Evolutionary conservation across 2,113 vertebrate genomes (phyloP), one percentile per base, ranked within the genome.

Genomic region (Eubucco bourcierii): DNA sequence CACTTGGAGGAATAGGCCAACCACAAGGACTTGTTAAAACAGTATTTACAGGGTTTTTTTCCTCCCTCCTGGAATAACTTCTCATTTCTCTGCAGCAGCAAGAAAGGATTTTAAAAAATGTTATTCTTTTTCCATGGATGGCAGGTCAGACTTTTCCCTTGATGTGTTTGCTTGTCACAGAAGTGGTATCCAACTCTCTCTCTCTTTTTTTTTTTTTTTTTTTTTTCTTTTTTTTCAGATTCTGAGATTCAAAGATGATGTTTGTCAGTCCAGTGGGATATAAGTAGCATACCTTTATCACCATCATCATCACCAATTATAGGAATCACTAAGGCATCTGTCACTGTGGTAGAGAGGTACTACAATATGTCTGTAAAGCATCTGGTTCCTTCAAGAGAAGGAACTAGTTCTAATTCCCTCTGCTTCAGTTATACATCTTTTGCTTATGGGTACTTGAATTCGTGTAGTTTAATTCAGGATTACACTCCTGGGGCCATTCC

Each of bases 391-490:
- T 94, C 87, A 92, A 80, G 89, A 87, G 61, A 91, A 91, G 50
- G 77, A 94, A 83, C 91, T 95, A 94, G 95, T 95, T 94, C 91
- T 91, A 96, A 92, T 95, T 96, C 96, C 93, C 94, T 88, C 85
- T 88, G 91, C 95, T 95, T 96, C 93, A 93, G 91, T 96, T 96
- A 94, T 96, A 96, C 93, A 94, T 96, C 94, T 96, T 95, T 96
- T 96, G 96, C 95, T 95, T 95, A 96, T 96, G 96, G 96, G 92
- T 95, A 94, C 95, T 96, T 96, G 93, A 95, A 94, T 94, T 91
- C 89, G 3, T 96, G 94, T 96, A 96, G 95, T 95, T 96, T 96
- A 95, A 96, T 96, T 94, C 94, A 94, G 94, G 95, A 96, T 96
- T 95, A 94, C 87, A 96, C 95, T 95, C 91, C 76, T 94, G 95